phyloP scores from a whole-genome alignment of 2,888 invertebrate species.

The Girardia tigrina region DNA sequence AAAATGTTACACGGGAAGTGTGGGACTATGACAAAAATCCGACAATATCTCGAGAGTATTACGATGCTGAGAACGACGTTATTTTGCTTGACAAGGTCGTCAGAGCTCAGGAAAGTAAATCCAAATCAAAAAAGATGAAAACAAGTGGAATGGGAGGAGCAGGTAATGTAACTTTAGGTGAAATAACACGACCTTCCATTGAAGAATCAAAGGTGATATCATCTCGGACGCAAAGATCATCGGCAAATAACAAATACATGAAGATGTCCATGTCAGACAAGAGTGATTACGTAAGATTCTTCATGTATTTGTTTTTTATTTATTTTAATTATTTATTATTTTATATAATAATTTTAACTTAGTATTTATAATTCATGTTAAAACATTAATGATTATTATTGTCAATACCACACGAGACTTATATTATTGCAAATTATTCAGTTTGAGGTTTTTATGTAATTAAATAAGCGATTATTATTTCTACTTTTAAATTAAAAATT shows the following conservation, averaged over 20 bases:
- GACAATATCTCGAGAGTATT: not conserved
- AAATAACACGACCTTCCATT: not conserved
- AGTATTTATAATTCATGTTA: not conserved
- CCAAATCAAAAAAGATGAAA: not conserved
- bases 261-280: slow-evolving; percentile 19
- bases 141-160: not conserved
- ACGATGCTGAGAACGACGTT: not conserved
- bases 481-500: too few relatives aligned
- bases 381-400: not conserved
- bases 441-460: too few relatives aligned
- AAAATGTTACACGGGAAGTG: not conserved
- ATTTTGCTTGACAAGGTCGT: not conserved
- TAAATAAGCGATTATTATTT: too few relatives aligned
- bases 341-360: not conserved
- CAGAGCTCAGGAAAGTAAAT: not conserved
- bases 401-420: not conserved
- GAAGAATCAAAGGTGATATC: not conserved
- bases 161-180: not conserved
- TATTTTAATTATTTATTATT: not conserved
- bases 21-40: not conserved
- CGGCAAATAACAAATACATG: not conserved
- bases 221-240: not conserved
- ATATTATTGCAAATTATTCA: too few relatives aligned
- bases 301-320: not conserved
- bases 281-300: not conserved